Percentiles rank a stretch among this genome's conserved stretches.
These are phyloP conservation scores for Pterobdella sp. DNA, from an alignment of 2,888 invertebrate species.

Conservation along the genomic window DNA sequence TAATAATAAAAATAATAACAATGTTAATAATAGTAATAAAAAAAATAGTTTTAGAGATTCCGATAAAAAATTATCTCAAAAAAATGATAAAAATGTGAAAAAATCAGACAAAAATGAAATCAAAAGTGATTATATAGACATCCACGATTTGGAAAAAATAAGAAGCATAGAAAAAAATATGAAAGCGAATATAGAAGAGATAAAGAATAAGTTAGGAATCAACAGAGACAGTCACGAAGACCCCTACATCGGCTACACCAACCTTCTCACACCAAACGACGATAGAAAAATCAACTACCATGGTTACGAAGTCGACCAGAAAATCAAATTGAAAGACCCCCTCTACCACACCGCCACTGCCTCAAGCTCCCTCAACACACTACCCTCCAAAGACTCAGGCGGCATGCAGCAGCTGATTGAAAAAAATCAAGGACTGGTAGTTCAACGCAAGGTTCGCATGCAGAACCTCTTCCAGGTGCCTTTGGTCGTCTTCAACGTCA, in stretches of 20 bases:
- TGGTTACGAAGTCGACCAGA: no score
- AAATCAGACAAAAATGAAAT: neutral
- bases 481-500: constrained; percentile 65
- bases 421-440: neutral
- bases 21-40: neutral
- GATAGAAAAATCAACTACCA: no score
- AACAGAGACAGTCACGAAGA: neutral
- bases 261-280: no score
- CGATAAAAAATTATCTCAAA: neutral
- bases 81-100: neutral
- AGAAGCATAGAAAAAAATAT: no score
- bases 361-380: constrained; percentile 12
- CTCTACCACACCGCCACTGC: neutral
- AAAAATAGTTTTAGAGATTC: neutral
- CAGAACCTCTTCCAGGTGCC: constrained; percentile 67
- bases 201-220: no score
- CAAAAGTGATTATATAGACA: no score
- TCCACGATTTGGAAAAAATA: no score
- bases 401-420: neutral
- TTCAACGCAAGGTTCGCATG: neutral
- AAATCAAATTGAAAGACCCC: neutral
- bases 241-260: neutral
- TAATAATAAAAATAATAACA: constrained; percentile 4
- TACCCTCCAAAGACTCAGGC: neutral
- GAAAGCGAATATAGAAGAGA: no score